Evolutionary conservation across 2,888 invertebrate species (phyloP).

Genomic region (Brachylomia viminalis): DNA sequence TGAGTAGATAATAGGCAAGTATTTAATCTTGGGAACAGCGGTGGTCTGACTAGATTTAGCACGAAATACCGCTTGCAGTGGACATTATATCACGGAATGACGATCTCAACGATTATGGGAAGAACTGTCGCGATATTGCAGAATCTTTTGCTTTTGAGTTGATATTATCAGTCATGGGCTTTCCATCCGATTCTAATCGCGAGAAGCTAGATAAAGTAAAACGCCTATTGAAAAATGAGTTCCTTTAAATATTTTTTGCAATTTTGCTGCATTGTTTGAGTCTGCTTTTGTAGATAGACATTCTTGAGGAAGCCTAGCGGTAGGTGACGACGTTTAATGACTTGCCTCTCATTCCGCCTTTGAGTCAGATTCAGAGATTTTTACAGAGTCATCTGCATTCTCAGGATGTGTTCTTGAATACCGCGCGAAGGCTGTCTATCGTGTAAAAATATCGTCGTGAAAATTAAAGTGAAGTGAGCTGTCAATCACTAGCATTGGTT

Average conservation of each 20-base stretch:
- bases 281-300: conserved; percentile 6
- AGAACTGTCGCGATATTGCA: not conserved
- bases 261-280: not conserved
- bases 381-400: not conserved
- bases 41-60: conserved; percentile 18
- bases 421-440: not conserved
- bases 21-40: not conserved
- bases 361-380: conserved; percentile 2
- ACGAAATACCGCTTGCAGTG: not conserved
- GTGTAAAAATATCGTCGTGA: not conserved
- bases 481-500: not conserved
- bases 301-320: conserved; percentile 38
- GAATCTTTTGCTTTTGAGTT: not conserved
- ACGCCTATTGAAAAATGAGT: not conserved
- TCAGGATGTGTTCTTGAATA: not conserved
- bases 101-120: not conserved
- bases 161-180: not conserved
- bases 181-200: not conserved
- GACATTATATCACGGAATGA: not conserved
- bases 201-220: not conserved
- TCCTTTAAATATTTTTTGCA: not conserved
- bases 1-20: not conserved
- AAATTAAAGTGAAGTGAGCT: not conserved
- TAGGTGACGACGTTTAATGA: conserved; percentile 30
- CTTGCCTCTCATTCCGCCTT: not conserved